Base-by-base conservation (phyloP, 2,888 invertebrate genomes). In the Xylota segnis region DNA sequence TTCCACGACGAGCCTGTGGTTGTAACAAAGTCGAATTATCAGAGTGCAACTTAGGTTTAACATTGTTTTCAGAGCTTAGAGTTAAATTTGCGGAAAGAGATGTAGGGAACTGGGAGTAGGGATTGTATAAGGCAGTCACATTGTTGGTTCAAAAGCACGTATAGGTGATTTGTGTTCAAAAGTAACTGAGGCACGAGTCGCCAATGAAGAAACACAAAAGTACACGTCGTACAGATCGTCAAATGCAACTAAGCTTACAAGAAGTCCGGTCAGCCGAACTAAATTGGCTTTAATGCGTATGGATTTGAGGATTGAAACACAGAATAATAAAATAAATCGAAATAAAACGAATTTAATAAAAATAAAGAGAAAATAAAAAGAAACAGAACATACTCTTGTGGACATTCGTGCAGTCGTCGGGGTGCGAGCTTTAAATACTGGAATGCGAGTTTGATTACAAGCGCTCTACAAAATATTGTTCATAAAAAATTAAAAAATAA, bases 381-480 rank as follows among this genome's bases (percentile, higher is more conserved):
- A n/a, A 66, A 45, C 0, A 54, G 86, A 88, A 89, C 90, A 82
- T 91, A 91, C 91, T 90, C 89, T 90, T 87, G 70, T 58, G 52
- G 74, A 54, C 50, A 43, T 83, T 87, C 71, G 76, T 87, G 87
- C 61, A 59, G 56, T 77, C 77, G 87, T 72, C 86, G 72, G 66
- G 61, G 83, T 61, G 78, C 79, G 29, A 77, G 37, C 47, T 82
- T 88, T 90, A 86, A 89, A 89, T 58, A 91, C 91, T 58, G 92
- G 92, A 74, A 91, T 91, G 70, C 87, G 88, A 75, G 70, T 88
- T 89, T 90, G 90, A 70, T 86, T 90, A 89, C 92, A 92, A 89
- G 91, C 91, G 78, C 88, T 90, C 92, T 92, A 87, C 59, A 89
- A 88, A 89, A 81, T 71, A 87, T 72, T 87, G 56, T 12, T 50